Evolutionary conservation across 2,888 invertebrate genomes (phyloP), one percentile per base, ranked within the genome.

Genomic region (Eucera pruinosa): DNA sequence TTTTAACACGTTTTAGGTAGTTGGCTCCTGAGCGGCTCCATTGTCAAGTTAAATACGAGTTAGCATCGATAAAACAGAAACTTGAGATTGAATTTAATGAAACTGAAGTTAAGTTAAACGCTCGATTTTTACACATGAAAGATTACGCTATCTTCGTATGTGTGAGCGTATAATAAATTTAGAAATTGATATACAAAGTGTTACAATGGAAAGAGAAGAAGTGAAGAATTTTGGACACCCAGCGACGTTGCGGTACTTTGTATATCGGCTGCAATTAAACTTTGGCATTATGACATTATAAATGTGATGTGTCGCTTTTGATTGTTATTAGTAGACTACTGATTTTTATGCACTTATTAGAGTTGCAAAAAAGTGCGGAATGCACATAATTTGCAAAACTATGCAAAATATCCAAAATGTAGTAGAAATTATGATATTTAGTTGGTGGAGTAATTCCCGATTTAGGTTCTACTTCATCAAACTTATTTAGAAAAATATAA

Each of bases 261-360:
- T 20, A 47, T 6, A 18, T 58, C n/a, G 13, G 18, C 18, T n/a
- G n/a, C 15, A 9, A 13, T n/a, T 9, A 43, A 27, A 58, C 23
- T 36, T 18, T n/a, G 33, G 20, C 41, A 36, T 65, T 60, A 43
- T 36, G 25, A 20, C 23, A 20, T 23, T 47, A 33, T n/a, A 2
- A 65, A 55, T 27, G 60, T 54, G 71, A 65, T 52, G 52, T 54
- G 47, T 33, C n/a, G 30, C 39, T 70, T 67, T 57, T 45, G 43
- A 45, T 64, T 57, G 23, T 30, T 61, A 15, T 9, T n/a, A n/a
- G n/a, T n/a, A n/a, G n/a, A n/a, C n/a, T n/a, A n/a, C n/a, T n/a
- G n/a, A n/a, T n/a, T n/a, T n/a, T n/a, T n/a, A n/a, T n/a, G n/a
- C n/a, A n/a, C n/a, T n/a, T n/a, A n/a, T n/a, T n/a, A n/a, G n/a